These are phyloP conservation scores for Blastobasis lacticolella DNA, from an alignment of 2,888 invertebrate genomes.

Conservation along the genomic window DNA sequence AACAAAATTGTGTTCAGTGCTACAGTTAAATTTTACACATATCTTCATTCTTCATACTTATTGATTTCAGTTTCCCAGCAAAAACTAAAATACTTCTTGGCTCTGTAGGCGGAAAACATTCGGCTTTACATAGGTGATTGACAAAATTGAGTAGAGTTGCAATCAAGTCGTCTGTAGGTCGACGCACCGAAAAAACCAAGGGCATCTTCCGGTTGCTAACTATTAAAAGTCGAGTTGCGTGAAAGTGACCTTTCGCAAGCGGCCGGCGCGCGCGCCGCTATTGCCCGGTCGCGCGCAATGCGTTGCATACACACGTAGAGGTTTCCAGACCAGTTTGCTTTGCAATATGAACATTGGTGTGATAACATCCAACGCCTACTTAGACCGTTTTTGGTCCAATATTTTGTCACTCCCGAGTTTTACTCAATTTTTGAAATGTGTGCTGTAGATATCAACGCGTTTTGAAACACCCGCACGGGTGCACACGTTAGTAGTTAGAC, in stretches of 20 bases:
- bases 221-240: background rate
- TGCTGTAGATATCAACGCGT: background rate
- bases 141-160: no score
- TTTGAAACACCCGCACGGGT: no score
- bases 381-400: background rate
- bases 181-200: background rate
- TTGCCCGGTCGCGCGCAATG: background rate
- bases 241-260: slow-evolving; percentile 1
- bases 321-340: no score
- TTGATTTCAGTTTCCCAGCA: no score
- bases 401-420: background rate
- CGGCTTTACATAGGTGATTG: no score
- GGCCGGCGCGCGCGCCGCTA: background rate
- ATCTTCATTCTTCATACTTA: no score
- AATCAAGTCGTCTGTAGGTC: no score
- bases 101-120: no score
- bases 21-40: no score
- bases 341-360: background rate
- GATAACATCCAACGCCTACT: background rate
- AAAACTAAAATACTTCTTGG: no score
- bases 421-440: background rate
- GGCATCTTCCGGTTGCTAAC: background rate
- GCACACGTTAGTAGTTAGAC: no score
- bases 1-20: no score
- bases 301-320: background rate